A percentile compares a stretch with the other conserved stretches of the same genome.
These are phyloP conservation scores for Cordylochernes scorpioides DNA, from an alignment of 2,888 invertebrate species.

Conservation along the genomic window DNA sequence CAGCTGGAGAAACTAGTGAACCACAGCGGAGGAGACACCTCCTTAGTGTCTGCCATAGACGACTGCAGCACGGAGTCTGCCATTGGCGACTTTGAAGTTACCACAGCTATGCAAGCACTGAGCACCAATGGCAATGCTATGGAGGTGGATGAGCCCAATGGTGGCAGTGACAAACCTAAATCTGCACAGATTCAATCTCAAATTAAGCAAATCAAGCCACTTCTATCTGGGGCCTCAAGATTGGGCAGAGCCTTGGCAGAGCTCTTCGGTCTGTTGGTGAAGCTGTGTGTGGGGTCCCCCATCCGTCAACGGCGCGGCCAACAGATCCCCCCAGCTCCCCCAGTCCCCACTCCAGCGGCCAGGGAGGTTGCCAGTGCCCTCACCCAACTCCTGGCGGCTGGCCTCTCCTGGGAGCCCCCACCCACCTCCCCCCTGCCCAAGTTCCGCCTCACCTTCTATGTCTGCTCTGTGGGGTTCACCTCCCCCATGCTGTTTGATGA, in stretches of 20 bases:
- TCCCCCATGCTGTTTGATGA: slow-evolving; percentile 62
- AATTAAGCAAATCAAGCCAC: slow-evolving; percentile 45
- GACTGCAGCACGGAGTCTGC: too few species aligned
- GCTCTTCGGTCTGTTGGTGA: slow-evolving; percentile 48
- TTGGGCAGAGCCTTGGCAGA: slow-evolving; percentile 51
- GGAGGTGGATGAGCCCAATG: slow-evolving; percentile 27
- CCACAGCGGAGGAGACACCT: too few species aligned
- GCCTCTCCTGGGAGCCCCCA: slow-evolving; percentile 40
- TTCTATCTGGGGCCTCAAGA: slow-evolving; percentile 48
- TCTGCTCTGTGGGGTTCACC: slow-evolving; percentile 56
- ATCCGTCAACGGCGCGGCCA: slow-evolving; percentile 43
- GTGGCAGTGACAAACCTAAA: slow-evolving; percentile 7
- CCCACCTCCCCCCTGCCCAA: slow-evolving; percentile 42
- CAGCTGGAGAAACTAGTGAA: slow-evolving; percentile 14
- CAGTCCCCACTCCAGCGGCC: slow-evolving; percentile 37
- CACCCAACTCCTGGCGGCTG: slow-evolving; percentile 41
- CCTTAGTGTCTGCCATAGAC: too few species aligned
- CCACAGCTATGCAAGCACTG: slow-evolving; percentile 36
- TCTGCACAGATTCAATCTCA: slow-evolving; percentile 26
- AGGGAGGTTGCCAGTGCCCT: slow-evolving; percentile 42
- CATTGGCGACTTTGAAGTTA: slow-evolving; percentile 28
- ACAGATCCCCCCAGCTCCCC: slow-evolving; percentile 36
- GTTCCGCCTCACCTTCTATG: slow-evolving; percentile 41
- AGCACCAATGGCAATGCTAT: slow-evolving; percentile 28
- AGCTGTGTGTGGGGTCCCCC: slow-evolving; percentile 51